Conservation (phyloP, 2,797 vertebrate species). For the Kryptopterus vitreolus region DNA sequence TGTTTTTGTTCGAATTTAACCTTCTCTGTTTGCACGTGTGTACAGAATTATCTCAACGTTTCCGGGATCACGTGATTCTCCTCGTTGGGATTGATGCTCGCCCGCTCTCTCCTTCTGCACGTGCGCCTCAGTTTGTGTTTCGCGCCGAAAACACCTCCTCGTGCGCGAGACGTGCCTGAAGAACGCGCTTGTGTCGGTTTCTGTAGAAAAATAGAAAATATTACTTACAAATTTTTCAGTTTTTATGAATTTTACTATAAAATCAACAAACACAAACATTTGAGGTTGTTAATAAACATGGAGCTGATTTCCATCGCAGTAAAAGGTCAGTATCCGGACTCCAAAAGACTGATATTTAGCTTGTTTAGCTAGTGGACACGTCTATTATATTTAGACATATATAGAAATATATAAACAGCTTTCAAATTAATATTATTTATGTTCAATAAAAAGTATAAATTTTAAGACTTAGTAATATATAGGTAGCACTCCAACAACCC, state of each 20-base stretch:
- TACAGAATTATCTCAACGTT: too few species aligned
- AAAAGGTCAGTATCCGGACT: constrained; percentile 62
- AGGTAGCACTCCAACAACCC: neutral
- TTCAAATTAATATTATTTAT: neutral
- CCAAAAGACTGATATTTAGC: neutral
- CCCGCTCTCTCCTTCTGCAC: too few species aligned
- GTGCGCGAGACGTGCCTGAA: neutral
- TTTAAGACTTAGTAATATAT: neutral
- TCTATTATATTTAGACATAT: neutral
- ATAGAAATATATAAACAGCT: neutral
- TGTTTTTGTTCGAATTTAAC: too few species aligned
- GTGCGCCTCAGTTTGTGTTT: too few species aligned
- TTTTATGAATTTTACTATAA: neutral
- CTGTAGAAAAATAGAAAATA: neutral
- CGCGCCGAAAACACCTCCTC: too few species aligned
- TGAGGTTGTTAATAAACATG: constrained; percentile 55
- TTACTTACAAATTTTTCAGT: neutral
- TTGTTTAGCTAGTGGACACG: neutral
- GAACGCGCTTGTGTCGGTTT: neutral
- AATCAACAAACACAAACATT: neutral
- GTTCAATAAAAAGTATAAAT: neutral
- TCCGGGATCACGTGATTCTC: too few species aligned
- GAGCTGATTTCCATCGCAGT: constrained; percentile 60
- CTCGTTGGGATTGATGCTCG: too few species aligned
- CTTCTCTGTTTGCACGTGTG: too few species aligned